Evolutionary conservation across 2,113 vertebrate genomes (phyloP).

Genomic region (Ciconia stormi): DNA sequence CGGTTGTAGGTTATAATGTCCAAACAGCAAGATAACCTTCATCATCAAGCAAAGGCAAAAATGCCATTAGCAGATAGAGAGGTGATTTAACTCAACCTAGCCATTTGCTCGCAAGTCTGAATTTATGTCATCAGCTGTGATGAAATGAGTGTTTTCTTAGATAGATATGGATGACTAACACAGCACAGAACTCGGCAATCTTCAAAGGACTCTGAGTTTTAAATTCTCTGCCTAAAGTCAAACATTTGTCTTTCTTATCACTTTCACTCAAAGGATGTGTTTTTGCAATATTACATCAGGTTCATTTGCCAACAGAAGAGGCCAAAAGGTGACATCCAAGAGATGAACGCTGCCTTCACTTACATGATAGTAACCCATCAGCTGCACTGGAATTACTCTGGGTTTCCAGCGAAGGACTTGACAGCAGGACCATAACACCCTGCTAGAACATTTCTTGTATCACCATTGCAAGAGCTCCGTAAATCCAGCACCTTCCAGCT

Average conservation of each 20-base stretch:
- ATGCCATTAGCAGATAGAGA: conserved; percentile 64
- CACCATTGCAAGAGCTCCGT: neutral
- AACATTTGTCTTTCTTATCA: conserved; percentile 64
- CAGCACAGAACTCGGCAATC: conserved; percentile 31
- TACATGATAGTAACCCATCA: neutral
- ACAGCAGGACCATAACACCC: conserved; percentile 15
- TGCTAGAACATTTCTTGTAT: neutral
- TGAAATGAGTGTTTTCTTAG: conserved; percentile 73
- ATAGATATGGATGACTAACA: conserved; percentile 58
- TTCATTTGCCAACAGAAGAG: conserved; percentile 33
- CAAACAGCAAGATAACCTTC: conserved; percentile 69
- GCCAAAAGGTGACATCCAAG: conserved; percentile 25
- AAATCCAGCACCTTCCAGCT: neutral
- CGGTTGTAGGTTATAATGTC: conserved; percentile 53
- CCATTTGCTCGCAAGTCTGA: conserved; percentile 58
- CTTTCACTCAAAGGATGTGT: conserved; percentile 26
- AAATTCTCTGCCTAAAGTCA: conserved; percentile 53
- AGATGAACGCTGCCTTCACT: neutral
- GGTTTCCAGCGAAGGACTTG: neutral
- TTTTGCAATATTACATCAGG: conserved; percentile 32
- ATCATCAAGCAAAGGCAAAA: conserved; percentile 54
- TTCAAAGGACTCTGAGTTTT: conserved; percentile 51
- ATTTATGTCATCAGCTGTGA: conserved; percentile 58
- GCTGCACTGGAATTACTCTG: neutral
- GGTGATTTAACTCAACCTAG: conserved; percentile 64